Base-by-base conservation (phyloP, 2,888 invertebrate species). In the Ariolimax columbianus region DNA sequence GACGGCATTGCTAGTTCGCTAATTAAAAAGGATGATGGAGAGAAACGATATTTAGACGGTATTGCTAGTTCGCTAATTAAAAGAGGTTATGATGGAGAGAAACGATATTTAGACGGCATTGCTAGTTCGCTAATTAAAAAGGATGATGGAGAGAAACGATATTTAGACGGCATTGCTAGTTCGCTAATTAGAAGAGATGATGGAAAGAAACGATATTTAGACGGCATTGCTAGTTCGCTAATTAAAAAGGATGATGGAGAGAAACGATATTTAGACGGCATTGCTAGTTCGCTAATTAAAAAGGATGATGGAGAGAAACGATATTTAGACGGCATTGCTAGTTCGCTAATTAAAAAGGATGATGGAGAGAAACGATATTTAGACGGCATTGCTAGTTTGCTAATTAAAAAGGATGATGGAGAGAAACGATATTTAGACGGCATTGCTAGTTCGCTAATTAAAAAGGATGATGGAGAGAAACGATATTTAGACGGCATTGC, bases 1-100 rank as follows among this genome's bases (percentile, higher is more conserved):
- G 72, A 72, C 7, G 72, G 72, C 26, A 72, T 72, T 40, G 72
- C 72, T 23, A 72, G 72, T 72, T 72, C 72, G 38, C 23, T 72
- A 11, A 72, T 72, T 30, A 72, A 72, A 30, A 72, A 72, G 30
- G 72, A 72, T 14, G 72, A 72, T 30, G 72, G 72, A 26, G 40
- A 72, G 26, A 72, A 72, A 72, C 72, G 72, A 23, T 72, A 72
- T 23, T 40, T 72, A 0, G 72, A 72, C 26, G 72, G 72, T 40
- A 72, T 72, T 26, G 72, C 72, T 0, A 72, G 72, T 72, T 38
- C 72, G 26, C 23, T 72, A 0, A 40, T 40, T 26, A 72, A 72
- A 72, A 40, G 72, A 72, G n/a, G n/a, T n/a, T n/a, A n/a, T 9
- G 72, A 72, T 9, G 72, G 72, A 9, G 40, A 72, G 26, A 72